Conservation (phyloP, 2,888 invertebrate species). For the Scaptomyza tumidula region DNA sequence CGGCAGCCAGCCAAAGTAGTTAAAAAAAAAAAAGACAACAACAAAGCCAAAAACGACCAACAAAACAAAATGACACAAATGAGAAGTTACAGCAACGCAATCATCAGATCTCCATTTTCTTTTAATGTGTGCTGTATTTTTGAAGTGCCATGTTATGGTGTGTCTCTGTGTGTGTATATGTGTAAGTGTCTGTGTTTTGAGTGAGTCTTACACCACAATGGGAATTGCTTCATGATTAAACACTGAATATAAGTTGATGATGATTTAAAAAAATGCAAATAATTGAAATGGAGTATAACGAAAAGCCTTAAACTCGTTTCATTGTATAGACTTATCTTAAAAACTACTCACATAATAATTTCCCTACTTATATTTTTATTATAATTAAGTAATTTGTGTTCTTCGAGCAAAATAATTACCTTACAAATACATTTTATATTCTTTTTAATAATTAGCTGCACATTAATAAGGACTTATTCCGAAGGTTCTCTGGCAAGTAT, state of each 20-base stretch:
- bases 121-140: background rate
- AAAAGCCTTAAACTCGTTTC: no score
- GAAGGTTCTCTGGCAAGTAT: background rate
- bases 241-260: background rate
- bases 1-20: constrained; percentile 51
- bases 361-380: no score
- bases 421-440: background rate
- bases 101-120: constrained; percentile 21
- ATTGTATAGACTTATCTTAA: no score
- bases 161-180: constrained; percentile 18
- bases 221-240: background rate
- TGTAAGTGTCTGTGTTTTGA: background rate
- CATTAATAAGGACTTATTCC: background rate
- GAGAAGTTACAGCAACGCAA: constrained; percentile 67
- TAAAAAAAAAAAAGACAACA: constrained; percentile 37
- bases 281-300: no score
- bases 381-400: no score
- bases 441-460: background rate
- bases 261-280: no score
- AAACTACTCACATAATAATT: no score
- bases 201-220: background rate
- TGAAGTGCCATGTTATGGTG: constrained; percentile 5
- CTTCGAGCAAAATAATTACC: no score
- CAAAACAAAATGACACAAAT: constrained; percentile 67
- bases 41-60: constrained; percentile 27